A percentile compares a stretch with the other conserved stretches of the same genome.
These are phyloP conservation scores for Siniperca scherzeri DNA, from an alignment of 2,797 vertebrate genomes.

Conservation along the genomic window DNA sequence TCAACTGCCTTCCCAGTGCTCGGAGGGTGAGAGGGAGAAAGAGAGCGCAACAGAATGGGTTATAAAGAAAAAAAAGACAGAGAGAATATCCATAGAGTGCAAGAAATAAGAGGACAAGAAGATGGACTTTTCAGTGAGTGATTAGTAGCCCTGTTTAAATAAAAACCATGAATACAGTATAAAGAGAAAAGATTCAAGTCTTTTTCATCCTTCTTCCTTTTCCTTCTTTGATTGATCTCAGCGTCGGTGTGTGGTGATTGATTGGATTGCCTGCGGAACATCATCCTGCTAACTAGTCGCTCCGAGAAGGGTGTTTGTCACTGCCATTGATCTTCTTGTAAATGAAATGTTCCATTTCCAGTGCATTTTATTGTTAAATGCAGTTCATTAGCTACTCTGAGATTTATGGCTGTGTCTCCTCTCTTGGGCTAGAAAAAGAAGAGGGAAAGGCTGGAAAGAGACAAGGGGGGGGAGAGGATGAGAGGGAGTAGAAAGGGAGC, in stretches of 20 bases:
- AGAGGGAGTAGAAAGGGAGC: slow-evolving; percentile 34
- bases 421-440: slow-evolving; percentile 53
- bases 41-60: slow-evolving; percentile 37
- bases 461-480: background rate
- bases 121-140: slow-evolving; percentile 76
- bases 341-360: slow-evolving; percentile 88
- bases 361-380: slow-evolving; percentile 88
- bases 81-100: slow-evolving; percentile 44
- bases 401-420: slow-evolving; percentile 83
- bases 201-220: slow-evolving; percentile 58
- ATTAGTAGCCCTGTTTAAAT: slow-evolving; percentile 74
- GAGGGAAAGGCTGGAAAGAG: slow-evolving; percentile 44
- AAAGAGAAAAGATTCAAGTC: slow-evolving; percentile 64
- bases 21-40: slow-evolving; percentile 52
- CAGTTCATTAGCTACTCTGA: slow-evolving; percentile 87
- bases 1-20: slow-evolving; percentile 80
- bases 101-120: slow-evolving; percentile 69
- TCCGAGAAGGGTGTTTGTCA: slow-evolving; percentile 82
- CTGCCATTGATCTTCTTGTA: slow-evolving; percentile 86
- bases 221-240: slow-evolving; percentile 80
- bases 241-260: slow-evolving; percentile 83
- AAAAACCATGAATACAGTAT: slow-evolving; percentile 60
- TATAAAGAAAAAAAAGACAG: slow-evolving; percentile 40
- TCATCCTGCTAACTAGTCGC: slow-evolving; percentile 83
- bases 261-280: slow-evolving; percentile 84